Evolutionary conservation across 2,888 invertebrate genomes (phyloP), one percentile per base, ranked within the genome.

Genomic region (Parochlus steinenii): DNA sequence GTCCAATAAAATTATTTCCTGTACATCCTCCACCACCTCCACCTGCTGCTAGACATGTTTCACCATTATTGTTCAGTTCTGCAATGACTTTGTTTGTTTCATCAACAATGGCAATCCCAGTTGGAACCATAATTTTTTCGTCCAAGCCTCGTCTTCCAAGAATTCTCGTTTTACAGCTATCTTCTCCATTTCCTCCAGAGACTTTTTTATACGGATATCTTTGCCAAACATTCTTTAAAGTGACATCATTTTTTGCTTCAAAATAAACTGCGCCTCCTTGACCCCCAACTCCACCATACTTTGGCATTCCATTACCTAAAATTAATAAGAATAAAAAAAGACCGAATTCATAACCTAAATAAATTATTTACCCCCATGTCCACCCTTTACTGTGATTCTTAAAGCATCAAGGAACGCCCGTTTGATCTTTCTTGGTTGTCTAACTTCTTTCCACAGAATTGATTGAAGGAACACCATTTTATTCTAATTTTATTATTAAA

Each of bases 281-380:
- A 0, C 95, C 95, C 7, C 95, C 95, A 8, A 81, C 58, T 0
- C 86, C 95, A 3, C 92, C 92, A 56, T 72, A 86, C 49, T 77
- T 78, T 3, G 77, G 77, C 14, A 74, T 59, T 1, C 71, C 71
- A 40, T 69, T 66, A 1, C 71, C 71, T 20, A 24, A 20, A 23
- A 33, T n/a, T 18, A 37, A 43, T 28, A 34, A 33, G 35, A 3
- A 11, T 20, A 10, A 7, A 31, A 39, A 6, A 15, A 31, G 31
- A 14, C 14, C 6, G 10, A 16, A 29, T 20, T 18, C 20, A 16
- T 8, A 29, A 34, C 32, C 26, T 12, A 17, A 7, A 37, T 16
- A 19, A 27, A 23, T 27, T 20, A 18, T n/a, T 14, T 36, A 11
- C 81, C 82, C 7, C 95, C 95, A 16, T 71, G 62, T 3, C 95